Evolutionary conservation across 2,888 invertebrate genomes (phyloP).

Genomic region (Piscicola geometra): DNA sequence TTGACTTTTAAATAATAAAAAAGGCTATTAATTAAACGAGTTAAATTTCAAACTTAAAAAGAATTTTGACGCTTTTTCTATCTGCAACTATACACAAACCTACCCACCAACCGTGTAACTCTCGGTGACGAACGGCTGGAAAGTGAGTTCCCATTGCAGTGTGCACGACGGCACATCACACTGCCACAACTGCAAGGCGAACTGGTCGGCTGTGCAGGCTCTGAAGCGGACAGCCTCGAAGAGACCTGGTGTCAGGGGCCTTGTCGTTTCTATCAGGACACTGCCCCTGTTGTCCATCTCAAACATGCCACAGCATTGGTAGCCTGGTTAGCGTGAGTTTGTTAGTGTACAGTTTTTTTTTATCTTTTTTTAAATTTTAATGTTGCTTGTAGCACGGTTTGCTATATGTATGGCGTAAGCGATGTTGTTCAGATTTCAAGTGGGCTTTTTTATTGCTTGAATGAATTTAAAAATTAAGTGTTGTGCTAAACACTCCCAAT

Average conservation of each 20-base stretch:
- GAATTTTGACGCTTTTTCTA: background rate
- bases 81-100: background rate
- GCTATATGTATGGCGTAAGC: no score
- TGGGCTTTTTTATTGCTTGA: no score
- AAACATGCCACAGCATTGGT: conserved; percentile 34
- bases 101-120: conserved; percentile 4
- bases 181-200: conserved; percentile 37
- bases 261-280: conserved; percentile 30
- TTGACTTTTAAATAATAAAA: background rate
- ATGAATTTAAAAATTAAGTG: no score
- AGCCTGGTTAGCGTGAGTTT: conserved; percentile 3
- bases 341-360: no score
- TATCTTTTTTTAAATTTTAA: no score
- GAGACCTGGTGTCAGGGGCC: conserved; percentile 1
- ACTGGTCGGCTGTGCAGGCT: conserved; percentile 25
- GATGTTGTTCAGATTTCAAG: no score
- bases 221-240: conserved; percentile 31
- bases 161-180: conserved; percentile 10
- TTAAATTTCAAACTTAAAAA: background rate
- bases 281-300: conserved; percentile 37
- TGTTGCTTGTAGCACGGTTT: no score
- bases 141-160: conserved; percentile 31
- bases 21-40: background rate
- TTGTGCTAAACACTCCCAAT: no score
- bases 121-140: conserved; percentile 20